A percentile compares a stretch with the other conserved stretches of the same genome.
phyloP scores from a whole-genome alignment of 2,797 vertebrate species.

The Gambelia wislizenii region DNA sequence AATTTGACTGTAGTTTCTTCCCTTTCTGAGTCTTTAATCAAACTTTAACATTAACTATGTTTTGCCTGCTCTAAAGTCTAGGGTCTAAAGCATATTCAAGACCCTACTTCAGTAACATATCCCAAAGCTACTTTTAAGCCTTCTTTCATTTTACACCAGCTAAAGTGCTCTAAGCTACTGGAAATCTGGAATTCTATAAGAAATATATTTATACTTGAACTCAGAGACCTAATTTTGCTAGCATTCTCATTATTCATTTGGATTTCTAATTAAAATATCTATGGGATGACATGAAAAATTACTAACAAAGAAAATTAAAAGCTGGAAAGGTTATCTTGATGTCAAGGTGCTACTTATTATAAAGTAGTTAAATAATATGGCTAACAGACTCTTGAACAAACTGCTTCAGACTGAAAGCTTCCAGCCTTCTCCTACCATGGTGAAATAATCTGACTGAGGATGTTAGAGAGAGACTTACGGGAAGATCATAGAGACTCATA shows the following conservation, averaged over 20 bases:
- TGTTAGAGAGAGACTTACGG: not conserved
- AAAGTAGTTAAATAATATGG: not conserved
- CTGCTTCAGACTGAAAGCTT: not conserved
- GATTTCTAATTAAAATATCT: conserved; percentile 64
- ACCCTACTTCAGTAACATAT: conserved; percentile 69
- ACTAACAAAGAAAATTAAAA: conserved; percentile 35
- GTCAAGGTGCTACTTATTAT: too few relatives aligned
- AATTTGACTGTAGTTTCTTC: not conserved
- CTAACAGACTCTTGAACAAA: not conserved
- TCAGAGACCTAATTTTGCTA: conserved; percentile 66
- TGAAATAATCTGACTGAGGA: not conserved
- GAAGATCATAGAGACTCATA: not conserved
- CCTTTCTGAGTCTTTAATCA: conserved; percentile 52
- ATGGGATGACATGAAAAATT: conserved; percentile 21
- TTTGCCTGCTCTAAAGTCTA: conserved; percentile 56
- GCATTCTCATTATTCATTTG: conserved; percentile 65
- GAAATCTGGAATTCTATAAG: conserved; percentile 58
- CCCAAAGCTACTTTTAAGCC: conserved; percentile 58
- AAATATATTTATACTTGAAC: conserved; percentile 68
- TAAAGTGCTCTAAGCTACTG: conserved; percentile 66
- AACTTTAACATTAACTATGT: conserved; percentile 49
- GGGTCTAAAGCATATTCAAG: conserved; percentile 67
- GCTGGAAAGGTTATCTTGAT: not conserved
- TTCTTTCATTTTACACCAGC: conserved; percentile 56
- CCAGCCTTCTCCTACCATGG: not conserved